phyloP scores from a whole-genome alignment of 2,113 vertebrate species.

The Silurus glanis region DNA sequence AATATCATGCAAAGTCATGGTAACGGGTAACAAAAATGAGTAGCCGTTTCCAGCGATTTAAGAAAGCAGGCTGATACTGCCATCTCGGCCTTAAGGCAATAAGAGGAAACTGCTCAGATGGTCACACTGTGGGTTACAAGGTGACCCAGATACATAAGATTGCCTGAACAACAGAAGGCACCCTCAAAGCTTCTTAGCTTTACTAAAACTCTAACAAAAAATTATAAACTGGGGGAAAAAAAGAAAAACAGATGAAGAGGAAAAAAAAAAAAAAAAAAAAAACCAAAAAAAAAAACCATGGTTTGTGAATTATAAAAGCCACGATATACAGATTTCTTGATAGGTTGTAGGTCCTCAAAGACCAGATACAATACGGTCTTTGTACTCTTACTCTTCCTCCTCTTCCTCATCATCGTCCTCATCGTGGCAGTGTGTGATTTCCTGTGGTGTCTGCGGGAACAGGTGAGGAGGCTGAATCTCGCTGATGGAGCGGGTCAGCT shows the following conservation, averaged over 20 bases:
- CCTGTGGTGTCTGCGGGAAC: conserved; percentile 92
- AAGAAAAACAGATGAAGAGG: neutral
- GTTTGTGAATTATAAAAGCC: conserved; percentile 30
- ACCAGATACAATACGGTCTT: conserved; percentile 41
- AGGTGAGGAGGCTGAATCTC: conserved; percentile 98
- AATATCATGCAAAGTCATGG: conserved; percentile 33
- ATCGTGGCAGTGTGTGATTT: conserved; percentile 98
- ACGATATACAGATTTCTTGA: neutral
- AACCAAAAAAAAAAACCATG: conserved; percentile 13
- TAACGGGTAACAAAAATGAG: neutral
- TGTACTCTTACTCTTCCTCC: conserved; percentile 76
- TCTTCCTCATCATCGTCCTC: conserved; percentile 98
- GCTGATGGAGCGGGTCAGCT: conserved; percentile 93
- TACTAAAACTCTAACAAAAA: neutral
- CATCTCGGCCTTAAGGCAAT: neutral
- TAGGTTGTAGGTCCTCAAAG: conserved; percentile 15
- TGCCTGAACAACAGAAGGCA: conserved; percentile 36
- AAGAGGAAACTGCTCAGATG: neutral
- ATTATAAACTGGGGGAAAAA: neutral
- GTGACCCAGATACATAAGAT: conserved; percentile 30
- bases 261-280: conserved; percentile 14
- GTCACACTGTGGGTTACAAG: neutral
- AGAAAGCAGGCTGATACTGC: neutral
- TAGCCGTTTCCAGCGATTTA: neutral
- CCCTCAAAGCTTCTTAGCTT: conserved; percentile 22